Conservation (phyloP, 2,113 vertebrate genomes). For the Mystacornis crossleyi region DNA sequence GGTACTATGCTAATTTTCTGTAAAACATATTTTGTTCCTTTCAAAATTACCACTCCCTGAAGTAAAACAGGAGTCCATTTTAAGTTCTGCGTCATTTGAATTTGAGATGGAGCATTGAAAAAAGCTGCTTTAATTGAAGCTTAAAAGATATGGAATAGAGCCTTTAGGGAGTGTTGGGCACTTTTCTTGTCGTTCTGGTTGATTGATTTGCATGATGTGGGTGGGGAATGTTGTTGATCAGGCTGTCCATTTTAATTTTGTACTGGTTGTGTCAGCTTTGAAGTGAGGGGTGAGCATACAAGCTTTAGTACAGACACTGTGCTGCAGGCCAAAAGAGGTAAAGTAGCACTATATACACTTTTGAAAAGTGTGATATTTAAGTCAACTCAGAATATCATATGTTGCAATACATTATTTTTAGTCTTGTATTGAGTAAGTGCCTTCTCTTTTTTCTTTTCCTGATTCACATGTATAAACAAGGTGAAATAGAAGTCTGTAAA, state of each 20-base stretch:
- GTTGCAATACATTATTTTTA: neutral
- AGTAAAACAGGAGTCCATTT: constrained; percentile 27
- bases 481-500: neutral
- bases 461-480: neutral
- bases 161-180: constrained; percentile 39
- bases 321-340: neutral
- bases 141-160: constrained; percentile 38
- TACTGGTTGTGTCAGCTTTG: constrained; percentile 23
- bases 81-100: constrained; percentile 35
- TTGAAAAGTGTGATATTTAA: neutral
- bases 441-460: neutral
- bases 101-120: constrained; percentile 31
- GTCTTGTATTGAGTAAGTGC: neutral
- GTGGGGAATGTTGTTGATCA: constrained; percentile 55
- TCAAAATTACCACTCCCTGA: constrained; percentile 20
- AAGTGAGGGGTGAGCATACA: neutral
- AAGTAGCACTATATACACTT: neutral
- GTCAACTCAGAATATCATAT: neutral
- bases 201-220: constrained; percentile 61
- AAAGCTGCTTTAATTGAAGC: constrained; percentile 30
- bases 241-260: constrained; percentile 51
- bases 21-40: neutral
- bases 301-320: neutral
- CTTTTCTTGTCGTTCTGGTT: constrained; percentile 63
- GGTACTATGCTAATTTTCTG: neutral